A percentile compares a stretch with the other conserved stretches of the same genome.
Evolutionary conservation across 2,113 vertebrate species (phyloP).

Genomic region (Mustela nigripes): DNA sequence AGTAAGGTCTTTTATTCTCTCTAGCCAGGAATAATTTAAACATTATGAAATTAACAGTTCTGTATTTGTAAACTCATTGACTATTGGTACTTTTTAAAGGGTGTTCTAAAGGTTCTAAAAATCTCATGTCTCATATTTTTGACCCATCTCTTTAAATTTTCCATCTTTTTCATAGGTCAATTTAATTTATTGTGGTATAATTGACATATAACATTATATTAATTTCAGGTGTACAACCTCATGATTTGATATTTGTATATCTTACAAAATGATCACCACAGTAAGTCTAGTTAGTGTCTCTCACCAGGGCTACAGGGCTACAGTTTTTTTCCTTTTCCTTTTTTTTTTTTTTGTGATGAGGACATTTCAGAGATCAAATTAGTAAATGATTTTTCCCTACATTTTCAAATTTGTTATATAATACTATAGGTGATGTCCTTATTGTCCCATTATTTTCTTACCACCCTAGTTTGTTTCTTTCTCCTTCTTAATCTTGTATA

Average conservation of each 20-base stretch:
- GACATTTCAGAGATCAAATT: background rate
- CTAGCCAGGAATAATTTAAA: background rate
- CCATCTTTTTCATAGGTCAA: background rate
- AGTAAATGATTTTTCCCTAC: background rate
- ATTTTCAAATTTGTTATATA: background rate
- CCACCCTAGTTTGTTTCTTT: background rate
- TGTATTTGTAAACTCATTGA: background rate
- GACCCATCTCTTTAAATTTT: background rate
- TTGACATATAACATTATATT: background rate
- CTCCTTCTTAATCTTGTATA: background rate
- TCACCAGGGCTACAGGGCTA: background rate
- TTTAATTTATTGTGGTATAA: background rate
- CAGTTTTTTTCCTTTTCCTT: background rate
- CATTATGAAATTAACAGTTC: background rate
- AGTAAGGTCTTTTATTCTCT: background rate
- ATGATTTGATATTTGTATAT: background rate
- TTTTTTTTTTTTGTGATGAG: background rate
- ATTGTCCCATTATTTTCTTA: background rate
- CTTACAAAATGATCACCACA: background rate
- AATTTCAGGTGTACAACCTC: background rate
- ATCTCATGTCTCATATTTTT: background rate
- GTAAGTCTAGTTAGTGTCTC: background rate
- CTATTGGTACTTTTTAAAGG: background rate
- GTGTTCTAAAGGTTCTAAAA: constrained; percentile 18
- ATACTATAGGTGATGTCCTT: background rate